Percentiles rank a stretch among this genome's conserved stretches.
Conservation (phyloP, 2,797 vertebrate genomes). For the Myoxocephalus aenaeus region DNA sequence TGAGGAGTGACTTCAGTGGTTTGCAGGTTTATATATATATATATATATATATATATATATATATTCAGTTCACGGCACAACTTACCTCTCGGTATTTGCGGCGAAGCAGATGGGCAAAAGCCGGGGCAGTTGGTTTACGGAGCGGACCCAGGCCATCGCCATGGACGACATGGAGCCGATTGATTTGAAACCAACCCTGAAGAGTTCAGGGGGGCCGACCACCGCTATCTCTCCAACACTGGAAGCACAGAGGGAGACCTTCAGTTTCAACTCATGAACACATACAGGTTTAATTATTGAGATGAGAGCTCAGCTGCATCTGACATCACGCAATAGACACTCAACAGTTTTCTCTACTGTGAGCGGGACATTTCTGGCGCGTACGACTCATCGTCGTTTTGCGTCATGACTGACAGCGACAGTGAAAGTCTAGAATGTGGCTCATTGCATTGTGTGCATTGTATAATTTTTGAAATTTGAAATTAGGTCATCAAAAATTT, state of each 20-base stretch:
- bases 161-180: conserved; percentile 40
- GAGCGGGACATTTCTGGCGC: too few relatives aligned
- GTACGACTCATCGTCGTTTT: too few relatives aligned
- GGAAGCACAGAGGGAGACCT: neutral
- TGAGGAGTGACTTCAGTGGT: too few relatives aligned
- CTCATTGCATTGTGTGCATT: neutral
- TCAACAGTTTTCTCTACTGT: too few relatives aligned
- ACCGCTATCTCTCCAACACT: conserved; percentile 78
- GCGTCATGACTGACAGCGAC: too few relatives aligned
- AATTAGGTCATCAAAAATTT: neutral
- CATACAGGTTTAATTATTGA: neutral
- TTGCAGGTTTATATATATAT: too few relatives aligned
- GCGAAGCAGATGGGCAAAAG: conserved; percentile 79
- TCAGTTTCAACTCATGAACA: neutral
- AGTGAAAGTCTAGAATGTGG: too few relatives aligned
- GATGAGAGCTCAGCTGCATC: too few relatives aligned
- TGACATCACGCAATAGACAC: too few relatives aligned
- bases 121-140: conserved; percentile 64
- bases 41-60: too few relatives aligned
- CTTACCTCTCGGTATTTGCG: conserved; percentile 77
- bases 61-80: neutral
- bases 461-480: neutral
- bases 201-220: conserved; percentile 77
- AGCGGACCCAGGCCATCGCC: conserved; percentile 72
- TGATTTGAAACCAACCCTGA: conserved; percentile 50